phyloP scores from a whole-genome alignment of 2,113 vertebrate genomes.

The Oxygymnocypris stewartii region DNA sequence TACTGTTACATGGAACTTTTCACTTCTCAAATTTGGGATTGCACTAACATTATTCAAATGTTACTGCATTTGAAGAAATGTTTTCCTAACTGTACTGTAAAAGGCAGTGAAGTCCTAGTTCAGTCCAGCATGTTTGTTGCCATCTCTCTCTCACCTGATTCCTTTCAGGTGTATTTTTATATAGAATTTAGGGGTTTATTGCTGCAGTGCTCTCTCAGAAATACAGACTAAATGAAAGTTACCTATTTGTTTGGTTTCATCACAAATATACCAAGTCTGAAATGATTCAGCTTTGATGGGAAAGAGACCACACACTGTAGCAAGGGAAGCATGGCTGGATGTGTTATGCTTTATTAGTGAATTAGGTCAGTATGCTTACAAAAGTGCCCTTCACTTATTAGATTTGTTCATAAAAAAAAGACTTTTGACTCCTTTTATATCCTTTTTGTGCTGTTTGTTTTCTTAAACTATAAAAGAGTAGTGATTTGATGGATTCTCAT shows the following conservation, averaged over 20 bases:
- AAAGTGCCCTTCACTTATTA: not conserved
- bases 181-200: not conserved
- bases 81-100: not conserved
- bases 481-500: not conserved
- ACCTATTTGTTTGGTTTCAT: not conserved
- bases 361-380: not conserved
- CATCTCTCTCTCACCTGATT: not conserved
- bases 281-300: not conserved
- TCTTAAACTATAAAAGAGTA: not conserved
- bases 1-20: not conserved
- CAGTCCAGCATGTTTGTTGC: not conserved
- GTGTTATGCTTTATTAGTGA: not conserved
- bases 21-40: not conserved
- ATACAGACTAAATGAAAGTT: not conserved
- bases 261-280: not conserved
- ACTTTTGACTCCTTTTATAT: not conserved
- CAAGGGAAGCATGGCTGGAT: not conserved
- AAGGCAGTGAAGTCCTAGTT: not conserved
- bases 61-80: not conserved
- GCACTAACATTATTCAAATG: not conserved
- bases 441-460: not conserved
- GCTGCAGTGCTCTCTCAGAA: not conserved
- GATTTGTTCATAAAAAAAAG: not conserved
- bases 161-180: not conserved
- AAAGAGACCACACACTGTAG: not conserved